Conservation (phyloP, 1,140 invertebrate genomes). For the Heliconius melpomene region DNA sequence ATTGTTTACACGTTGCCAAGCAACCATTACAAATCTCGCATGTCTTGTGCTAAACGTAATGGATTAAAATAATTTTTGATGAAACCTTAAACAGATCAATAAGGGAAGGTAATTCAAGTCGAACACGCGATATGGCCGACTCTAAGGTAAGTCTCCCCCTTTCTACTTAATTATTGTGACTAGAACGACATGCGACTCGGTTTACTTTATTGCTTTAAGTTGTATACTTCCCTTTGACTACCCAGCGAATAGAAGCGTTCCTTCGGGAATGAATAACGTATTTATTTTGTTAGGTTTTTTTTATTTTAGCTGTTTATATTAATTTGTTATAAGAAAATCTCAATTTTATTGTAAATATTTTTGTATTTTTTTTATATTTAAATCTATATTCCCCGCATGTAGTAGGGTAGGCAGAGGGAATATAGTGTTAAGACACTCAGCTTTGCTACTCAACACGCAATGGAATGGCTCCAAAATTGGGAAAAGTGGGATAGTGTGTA, state of each 20-base stretch:
- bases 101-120: slow-evolving; percentile 66
- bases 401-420: too few species aligned
- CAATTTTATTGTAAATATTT: too few species aligned
- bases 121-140: slow-evolving; percentile 73
- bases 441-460: too few species aligned
- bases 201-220: background rate
- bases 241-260: background rate
- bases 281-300: background rate
- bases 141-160: slow-evolving; percentile 66
- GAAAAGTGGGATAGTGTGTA: too few species aligned
- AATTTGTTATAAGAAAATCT: too few species aligned
- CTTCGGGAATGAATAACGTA: too few species aligned
- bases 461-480: too few species aligned
- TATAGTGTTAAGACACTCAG: too few species aligned
- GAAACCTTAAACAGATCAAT: slow-evolving; percentile 74
- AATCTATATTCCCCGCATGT: too few species aligned
- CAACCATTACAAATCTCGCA: slow-evolving; percentile 55
- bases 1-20: slow-evolving; percentile 55
- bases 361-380: too few species aligned
- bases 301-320: background rate
- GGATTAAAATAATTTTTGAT: slow-evolving; percentile 74
- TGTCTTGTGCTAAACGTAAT: slow-evolving; percentile 63
- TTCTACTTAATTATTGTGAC: slow-evolving; percentile 67
- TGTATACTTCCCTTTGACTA: background rate
- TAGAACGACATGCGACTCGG: slow-evolving; percentile 55